Percentiles rank a stretch among this genome's conserved stretches.
Conservation (phyloP, 23 tunicate genomes). For the Phallusia fumigata region DNA sequence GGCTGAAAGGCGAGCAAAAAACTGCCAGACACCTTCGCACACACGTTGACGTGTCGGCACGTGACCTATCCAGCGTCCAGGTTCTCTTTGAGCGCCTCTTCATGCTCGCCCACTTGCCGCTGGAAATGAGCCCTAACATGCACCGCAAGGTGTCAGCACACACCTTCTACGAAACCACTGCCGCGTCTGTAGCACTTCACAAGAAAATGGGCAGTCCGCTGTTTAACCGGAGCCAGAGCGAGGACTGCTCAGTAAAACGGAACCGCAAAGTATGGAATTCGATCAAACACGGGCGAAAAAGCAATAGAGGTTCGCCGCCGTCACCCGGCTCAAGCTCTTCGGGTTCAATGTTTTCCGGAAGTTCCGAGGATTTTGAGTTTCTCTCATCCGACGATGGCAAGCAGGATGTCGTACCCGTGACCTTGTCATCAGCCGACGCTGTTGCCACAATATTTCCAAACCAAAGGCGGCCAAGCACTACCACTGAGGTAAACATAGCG, state of each 20-base stretch:
- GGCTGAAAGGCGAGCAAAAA: conserved; percentile 22
- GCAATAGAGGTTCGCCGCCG: background rate
- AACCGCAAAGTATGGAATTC: conserved; percentile 8
- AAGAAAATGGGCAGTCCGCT: background rate
- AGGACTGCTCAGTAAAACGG: background rate
- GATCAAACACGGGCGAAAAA: conserved; percentile 10
- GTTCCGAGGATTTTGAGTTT: background rate
- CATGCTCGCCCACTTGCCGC: conserved; percentile 51
- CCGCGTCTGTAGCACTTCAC: conserved; percentile 6
- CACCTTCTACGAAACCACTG: conserved; percentile 36
- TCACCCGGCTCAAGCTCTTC: conserved; percentile 8
- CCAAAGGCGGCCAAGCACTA: conserved; percentile 74
- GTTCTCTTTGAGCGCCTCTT: conserved; percentile 53
- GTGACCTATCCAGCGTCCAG: conserved; percentile 55
- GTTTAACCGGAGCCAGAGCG: conserved; percentile 14
- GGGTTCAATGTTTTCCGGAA: background rate
- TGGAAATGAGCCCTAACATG: conserved; percentile 80
- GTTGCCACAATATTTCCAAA: conserved; percentile 52
- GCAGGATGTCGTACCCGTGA: background rate
- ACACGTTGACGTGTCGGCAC: conserved; percentile 63
- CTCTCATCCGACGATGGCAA: background rate
- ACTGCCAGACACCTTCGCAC: conserved; percentile 10
- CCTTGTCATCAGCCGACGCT: conserved; percentile 15
- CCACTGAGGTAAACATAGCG: conserved; percentile 51
- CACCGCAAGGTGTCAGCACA: conserved; percentile 70